Percentiles rank a stretch among this genome's conserved stretches.
Conservation (phyloP, 2,797 vertebrate genomes). For the Antennarius maculatus region DNA sequence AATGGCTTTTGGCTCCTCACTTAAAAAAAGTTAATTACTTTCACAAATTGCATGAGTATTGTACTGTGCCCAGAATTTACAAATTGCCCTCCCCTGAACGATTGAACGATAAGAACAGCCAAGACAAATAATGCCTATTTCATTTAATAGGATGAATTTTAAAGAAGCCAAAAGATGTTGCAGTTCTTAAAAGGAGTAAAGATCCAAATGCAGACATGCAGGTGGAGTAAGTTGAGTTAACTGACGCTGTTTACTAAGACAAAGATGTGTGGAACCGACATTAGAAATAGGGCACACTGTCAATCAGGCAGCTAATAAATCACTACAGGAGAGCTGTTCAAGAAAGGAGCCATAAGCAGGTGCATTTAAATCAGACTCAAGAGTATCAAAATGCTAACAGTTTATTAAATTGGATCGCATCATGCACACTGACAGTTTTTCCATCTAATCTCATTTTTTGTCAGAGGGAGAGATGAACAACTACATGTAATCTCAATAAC, state of each 20-base stretch:
- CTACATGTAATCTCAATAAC: too few species aligned
- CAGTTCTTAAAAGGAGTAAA: constrained; percentile 6
- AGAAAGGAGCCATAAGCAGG: too few species aligned
- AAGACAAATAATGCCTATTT: neutral
- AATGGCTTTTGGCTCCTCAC: constrained; percentile 16
- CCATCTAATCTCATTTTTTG: too few species aligned
- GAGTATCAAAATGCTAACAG: too few species aligned
- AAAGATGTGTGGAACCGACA: neutral
- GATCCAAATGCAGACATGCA: constrained; percentile 14
- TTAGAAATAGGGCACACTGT: constrained; percentile 1
- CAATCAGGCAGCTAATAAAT: constrained; percentile 3
- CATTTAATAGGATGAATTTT: constrained; percentile 10
- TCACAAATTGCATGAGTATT: constrained; percentile 11
- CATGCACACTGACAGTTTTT: too few species aligned
- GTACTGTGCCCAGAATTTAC: constrained; percentile 4
- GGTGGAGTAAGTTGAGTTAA: constrained; percentile 5
- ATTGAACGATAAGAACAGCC: constrained; percentile 23
- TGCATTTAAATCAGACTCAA: too few species aligned
- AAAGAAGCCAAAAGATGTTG: too few species aligned
- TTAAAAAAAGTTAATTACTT: constrained; percentile 11
- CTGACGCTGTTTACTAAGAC: neutral
- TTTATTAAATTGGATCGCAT: too few species aligned
- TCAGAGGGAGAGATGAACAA: too few species aligned
- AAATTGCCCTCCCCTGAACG: neutral
- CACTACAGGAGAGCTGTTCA: constrained; percentile 3